Conservation (phyloP, 2,888 invertebrate species). For the Apodemia hepburni region DNA sequence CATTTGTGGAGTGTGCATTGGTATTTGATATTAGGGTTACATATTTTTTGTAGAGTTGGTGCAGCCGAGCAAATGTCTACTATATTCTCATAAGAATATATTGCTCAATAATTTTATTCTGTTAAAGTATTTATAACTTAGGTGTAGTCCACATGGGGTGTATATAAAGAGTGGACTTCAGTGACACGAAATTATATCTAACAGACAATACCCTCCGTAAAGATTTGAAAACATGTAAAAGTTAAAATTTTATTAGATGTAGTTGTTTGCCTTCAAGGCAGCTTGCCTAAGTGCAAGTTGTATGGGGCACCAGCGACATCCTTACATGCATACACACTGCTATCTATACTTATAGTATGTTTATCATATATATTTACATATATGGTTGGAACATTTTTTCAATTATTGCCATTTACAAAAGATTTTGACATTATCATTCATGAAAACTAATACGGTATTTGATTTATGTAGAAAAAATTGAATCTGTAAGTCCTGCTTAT, state of each 20-base stretch:
- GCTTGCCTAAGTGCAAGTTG: conserved; percentile 57
- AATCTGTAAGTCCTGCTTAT: conserved; percentile 30
- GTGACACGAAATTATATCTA: conserved; percentile 70
- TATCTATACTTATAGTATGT: no score
- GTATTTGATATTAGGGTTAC: conserved; percentile 71
- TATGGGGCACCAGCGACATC: conserved; percentile 58
- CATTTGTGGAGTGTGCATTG: conserved; percentile 77
- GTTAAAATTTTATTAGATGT: conserved; percentile 71
- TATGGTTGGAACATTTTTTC: no score
- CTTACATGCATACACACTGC: conserved; percentile 43
- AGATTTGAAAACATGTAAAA: conserved; percentile 61
- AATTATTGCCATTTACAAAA: no score
- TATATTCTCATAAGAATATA: conserved; percentile 76
- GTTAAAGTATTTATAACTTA: conserved; percentile 75
- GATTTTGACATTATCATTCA: no score
- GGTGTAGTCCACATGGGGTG: conserved; percentile 65
- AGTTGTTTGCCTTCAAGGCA: conserved; percentile 68
- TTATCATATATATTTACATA: no score
- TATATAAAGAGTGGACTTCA: conserved; percentile 62
- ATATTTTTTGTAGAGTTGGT: conserved; percentile 74
- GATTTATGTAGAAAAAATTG: no score
- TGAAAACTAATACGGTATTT: no score
- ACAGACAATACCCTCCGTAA: conserved; percentile 79
- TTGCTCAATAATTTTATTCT: conserved; percentile 79
- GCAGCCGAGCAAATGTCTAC: conserved; percentile 79